Base-by-base conservation (phyloP, 2,888 invertebrate genomes). In the Meliscaeva auricollis region DNA sequence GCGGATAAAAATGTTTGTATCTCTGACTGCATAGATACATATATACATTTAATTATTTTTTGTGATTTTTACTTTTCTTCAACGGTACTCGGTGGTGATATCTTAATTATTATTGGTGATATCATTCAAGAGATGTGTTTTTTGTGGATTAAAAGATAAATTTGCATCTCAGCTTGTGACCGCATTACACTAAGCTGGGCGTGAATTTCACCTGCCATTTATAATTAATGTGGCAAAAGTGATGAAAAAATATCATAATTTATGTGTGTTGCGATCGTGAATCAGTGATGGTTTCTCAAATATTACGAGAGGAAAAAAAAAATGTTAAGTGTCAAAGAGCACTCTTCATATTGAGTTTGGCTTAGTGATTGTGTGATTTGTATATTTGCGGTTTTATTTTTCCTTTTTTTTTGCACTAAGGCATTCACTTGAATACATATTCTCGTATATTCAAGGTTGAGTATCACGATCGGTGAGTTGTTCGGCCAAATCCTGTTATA, bases 271-370 rank as follows among this genome's bases (percentile, higher is more conserved):
- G 48, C 58, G 75, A 70, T 52, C 50, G 48, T 66, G 75, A 69
- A 70, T 81, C 62, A 52, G 60, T 9, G 7, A 35, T 68, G 60
- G 38, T 58, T 41, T 50, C 22, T 66, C 8, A 26, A 56, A 72
- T 66, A 30, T 35, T 41, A 62, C 44, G 13, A n/a, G n/a, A n/a
- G n/a, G 38, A 64, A 70, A 84, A 54, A 56, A 46, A 83, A 79
- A 75, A 84, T 79, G 79, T 70, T 64, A 79, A 84, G 69, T 79
- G 77, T 52, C 50, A 38, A 54, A 69, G 69, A 70, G 54, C 56
- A 56, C n/a, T 44, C 4, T 4, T 30, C 41, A 70, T 8, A 68
- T 76, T 56, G 66, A 48, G 20, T 35, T 17, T 41, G 46, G 26
- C 60, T 70, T 58, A 70, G 70, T 75, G 64, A 69, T 73, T 54